These are phyloP conservation scores for Nibea coibor DNA, from an alignment of 2,113 vertebrate genomes.

Conservation along the genomic window DNA sequence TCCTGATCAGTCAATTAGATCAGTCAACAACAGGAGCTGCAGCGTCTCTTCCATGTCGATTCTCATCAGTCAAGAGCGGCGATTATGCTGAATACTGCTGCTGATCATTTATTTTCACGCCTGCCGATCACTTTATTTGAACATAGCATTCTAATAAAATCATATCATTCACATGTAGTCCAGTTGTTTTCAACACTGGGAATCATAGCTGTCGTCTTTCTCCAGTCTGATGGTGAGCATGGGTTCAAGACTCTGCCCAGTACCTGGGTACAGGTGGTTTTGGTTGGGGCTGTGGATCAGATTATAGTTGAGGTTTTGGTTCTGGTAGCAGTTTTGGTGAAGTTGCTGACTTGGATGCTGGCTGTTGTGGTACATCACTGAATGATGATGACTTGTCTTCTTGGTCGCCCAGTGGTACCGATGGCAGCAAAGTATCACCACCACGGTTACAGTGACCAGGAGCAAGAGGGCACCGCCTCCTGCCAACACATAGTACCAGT, in stretches of 20 bases:
- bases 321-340: slow-evolving; percentile 64
- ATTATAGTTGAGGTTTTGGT: slow-evolving; percentile 69
- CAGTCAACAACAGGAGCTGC: slow-evolving; percentile 30
- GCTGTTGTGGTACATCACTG: slow-evolving; percentile 76
- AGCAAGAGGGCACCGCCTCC: slow-evolving; percentile 95
- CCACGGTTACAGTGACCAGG: slow-evolving; percentile 92
- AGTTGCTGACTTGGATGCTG: slow-evolving; percentile 59
- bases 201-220: slow-evolving; percentile 87
- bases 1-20: slow-evolving; percentile 46
- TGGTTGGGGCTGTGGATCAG: slow-evolving; percentile 71
- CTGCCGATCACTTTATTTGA: slow-evolving; percentile 2
- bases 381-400: slow-evolving; percentile 88
- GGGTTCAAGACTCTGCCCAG: slow-evolving; percentile 88
- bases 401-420: slow-evolving; percentile 96
- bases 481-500: slow-evolving; percentile 99
- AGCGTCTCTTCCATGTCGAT: slow-evolving; percentile 17
- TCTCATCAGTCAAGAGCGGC: slow-evolving; percentile 18
- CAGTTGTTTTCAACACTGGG: slow-evolving; percentile 87
- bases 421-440: slow-evolving; percentile 95
- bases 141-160: slow-evolving; percentile 33
- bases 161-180: slow-evolving; percentile 1
- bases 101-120: slow-evolving; percentile 6
- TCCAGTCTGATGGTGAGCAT: slow-evolving; percentile 96
- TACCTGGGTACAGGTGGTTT: slow-evolving; percentile 89
- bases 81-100: slow-evolving; percentile 11